Conservation (phyloP, 2,888 invertebrate species). For the Sinhomidia bicolor region DNA sequence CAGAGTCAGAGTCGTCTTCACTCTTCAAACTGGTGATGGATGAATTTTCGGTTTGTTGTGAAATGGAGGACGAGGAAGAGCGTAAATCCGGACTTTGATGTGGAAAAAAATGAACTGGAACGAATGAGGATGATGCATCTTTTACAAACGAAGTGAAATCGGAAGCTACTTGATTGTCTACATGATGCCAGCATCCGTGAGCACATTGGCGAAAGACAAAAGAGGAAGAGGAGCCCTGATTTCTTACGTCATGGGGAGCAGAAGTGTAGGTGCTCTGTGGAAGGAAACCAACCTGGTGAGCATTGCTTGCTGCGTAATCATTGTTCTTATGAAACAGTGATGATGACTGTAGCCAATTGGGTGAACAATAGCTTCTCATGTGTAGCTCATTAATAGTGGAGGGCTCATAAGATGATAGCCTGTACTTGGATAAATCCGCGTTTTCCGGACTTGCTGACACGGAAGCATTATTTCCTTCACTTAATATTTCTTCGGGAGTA, state of each 20-base stretch:
- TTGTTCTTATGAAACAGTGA: slow-evolving; percentile 33
- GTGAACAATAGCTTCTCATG: slow-evolving; percentile 42
- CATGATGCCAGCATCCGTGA: slow-evolving; percentile 66
- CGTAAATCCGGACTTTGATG: slow-evolving; percentile 60
- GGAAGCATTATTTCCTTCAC: slow-evolving; percentile 34
- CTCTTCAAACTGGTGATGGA: slow-evolving; percentile 42
- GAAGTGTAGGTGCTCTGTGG: slow-evolving; percentile 22
- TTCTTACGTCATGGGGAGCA: slow-evolving; percentile 1
- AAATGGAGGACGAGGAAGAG: slow-evolving; percentile 52
- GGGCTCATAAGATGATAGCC: too few relatives aligned
- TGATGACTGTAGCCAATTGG: slow-evolving; percentile 72
- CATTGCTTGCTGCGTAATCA: slow-evolving; percentile 34
- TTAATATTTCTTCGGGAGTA: background rate
- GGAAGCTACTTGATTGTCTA: slow-evolving; percentile 47
- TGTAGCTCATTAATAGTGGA: slow-evolving; percentile 61
- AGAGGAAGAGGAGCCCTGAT: slow-evolving; percentile 35
- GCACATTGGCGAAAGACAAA: slow-evolving; percentile 50
- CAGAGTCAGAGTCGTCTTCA: slow-evolving; percentile 55
- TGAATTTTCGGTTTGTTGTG: slow-evolving; percentile 65
- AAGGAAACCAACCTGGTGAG: slow-evolving; percentile 37
- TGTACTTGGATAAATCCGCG: background rate
- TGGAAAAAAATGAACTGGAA: background rate
- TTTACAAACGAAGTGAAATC: background rate
- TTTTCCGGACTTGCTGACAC: slow-evolving; percentile 38
- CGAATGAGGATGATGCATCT: slow-evolving; percentile 11